Evolutionary conservation across 2,888 invertebrate species (phyloP).

Genomic region (Ophonus ardosiacus): DNA sequence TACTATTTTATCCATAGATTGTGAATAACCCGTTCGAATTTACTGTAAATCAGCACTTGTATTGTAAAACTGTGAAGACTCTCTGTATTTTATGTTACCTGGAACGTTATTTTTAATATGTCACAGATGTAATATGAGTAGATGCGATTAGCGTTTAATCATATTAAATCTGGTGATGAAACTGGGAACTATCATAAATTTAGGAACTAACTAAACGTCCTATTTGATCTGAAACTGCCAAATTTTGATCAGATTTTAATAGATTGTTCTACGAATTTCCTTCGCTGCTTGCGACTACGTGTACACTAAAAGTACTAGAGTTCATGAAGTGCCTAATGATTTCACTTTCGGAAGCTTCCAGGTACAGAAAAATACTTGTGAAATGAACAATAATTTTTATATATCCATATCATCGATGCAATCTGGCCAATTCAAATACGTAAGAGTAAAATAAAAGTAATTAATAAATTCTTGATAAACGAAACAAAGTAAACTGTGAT

Average conservation of each 20-base stretch:
- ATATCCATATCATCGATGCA: constrained; percentile 62
- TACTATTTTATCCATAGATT: constrained; percentile 22
- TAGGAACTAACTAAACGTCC: constrained; percentile 23
- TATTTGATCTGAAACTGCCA: constrained; percentile 43
- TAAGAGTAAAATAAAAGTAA: constrained; percentile 55
- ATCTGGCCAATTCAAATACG: constrained; percentile 59
- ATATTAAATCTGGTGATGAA: constrained; percentile 1
- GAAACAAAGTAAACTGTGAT: constrained; percentile 76
- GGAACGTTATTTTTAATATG: constrained; percentile 18
- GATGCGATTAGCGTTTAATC: background rate
- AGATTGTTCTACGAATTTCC: constrained; percentile 32
- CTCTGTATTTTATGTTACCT: constrained; percentile 39
- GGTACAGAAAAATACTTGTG: constrained; percentile 47
- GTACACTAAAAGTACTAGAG: constrained; percentile 37
- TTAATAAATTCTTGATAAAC: constrained; percentile 65
- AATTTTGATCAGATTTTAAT: constrained; percentile 19
- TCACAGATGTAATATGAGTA: background rate
- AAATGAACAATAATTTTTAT: constrained; percentile 60
- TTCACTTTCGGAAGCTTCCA: constrained; percentile 35
- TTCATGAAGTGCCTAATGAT: constrained; percentile 47
- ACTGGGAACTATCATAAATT: constrained; percentile 41
- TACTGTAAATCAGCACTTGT: constrained; percentile 20
- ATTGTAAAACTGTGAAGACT: constrained; percentile 3
- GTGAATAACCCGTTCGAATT: constrained; percentile 25
- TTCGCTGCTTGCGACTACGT: constrained; percentile 12